phyloP scores from a whole-genome alignment of 2,797 vertebrate species.

The Tympanoctomys barrerae region DNA sequence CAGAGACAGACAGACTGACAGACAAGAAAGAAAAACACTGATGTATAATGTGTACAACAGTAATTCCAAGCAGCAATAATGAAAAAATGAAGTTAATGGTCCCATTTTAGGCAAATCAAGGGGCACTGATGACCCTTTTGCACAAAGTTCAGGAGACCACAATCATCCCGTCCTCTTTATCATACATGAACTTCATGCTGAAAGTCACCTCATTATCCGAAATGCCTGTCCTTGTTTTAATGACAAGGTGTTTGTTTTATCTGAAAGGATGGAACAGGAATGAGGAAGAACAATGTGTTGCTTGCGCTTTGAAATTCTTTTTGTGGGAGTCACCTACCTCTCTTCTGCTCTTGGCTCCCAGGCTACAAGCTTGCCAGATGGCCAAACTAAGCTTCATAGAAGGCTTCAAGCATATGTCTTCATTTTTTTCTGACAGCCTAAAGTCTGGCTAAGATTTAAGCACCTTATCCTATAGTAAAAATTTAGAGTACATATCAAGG shows the following conservation, averaged over 20 bases:
- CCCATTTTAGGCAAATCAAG: neutral
- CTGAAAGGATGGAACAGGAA: neutral
- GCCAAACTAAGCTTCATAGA: neutral
- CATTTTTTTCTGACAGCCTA: neutral
- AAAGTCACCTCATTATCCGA: neutral
- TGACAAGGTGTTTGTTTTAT: neutral
- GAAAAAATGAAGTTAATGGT: neutral
- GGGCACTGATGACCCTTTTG: rapidly evolving
- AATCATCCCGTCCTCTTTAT: neutral
- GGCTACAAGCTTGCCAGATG: neutral
- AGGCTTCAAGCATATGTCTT: neutral
- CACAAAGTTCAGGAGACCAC: neutral
- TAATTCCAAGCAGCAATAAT: neutral
- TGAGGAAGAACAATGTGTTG: neutral
- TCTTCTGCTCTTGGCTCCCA: neutral
- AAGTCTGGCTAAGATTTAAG: neutral
- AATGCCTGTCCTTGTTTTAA: neutral
- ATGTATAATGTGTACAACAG: neutral
- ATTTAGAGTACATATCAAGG: neutral
- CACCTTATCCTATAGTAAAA: neutral
- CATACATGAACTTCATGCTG: neutral
- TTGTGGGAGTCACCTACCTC: neutral
- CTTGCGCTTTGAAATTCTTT: neutral
- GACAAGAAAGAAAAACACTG: neutral
- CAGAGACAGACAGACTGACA: too few species aligned